A percentile compares a stretch with the other conserved stretches of the same genome.
phyloP scores from a whole-genome alignment of 1,140 invertebrate species.

The Halictus rubicundus region DNA sequence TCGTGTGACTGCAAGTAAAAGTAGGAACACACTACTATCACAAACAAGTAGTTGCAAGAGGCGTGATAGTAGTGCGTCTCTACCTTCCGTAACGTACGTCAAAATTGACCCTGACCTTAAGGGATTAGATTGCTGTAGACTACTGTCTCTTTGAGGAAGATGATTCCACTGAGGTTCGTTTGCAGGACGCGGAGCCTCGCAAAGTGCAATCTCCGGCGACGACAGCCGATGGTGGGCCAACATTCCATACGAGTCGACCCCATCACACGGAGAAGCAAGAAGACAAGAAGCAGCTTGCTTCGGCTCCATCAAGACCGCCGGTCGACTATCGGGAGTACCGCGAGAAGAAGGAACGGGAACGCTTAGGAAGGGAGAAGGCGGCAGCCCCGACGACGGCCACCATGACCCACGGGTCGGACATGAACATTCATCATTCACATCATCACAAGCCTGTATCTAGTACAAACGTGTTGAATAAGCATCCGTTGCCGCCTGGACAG shows the following conservation, averaged over 20 bases:
- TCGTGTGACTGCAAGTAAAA: no score
- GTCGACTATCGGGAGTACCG: constrained; percentile 80
- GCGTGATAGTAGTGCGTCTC: no score
- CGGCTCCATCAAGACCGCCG: constrained; percentile 56
- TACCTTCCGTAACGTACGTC: no score
- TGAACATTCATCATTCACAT: constrained; percentile 71
- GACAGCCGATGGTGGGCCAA: constrained; percentile 63
- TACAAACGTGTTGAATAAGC: constrained; percentile 62
- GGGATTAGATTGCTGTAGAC: no score
- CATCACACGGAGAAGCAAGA: constrained; percentile 68
- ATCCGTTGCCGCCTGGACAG: constrained; percentile 65
- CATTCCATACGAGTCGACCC: constrained; percentile 68
- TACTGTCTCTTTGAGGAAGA: no score
- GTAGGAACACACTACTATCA: no score
- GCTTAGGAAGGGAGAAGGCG: constrained; percentile 71
- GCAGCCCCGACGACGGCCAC: constrained; percentile 12
- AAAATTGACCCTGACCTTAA: no score
- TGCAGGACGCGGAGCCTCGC: constrained; percentile 76
- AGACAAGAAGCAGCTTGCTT: constrained; percentile 69
- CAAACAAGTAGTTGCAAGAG: no score
- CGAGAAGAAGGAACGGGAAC: constrained; percentile 81
- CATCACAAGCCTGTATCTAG: constrained; percentile 66
- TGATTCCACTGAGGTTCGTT: background rate
- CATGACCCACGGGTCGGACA: constrained; percentile 49
- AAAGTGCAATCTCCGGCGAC: constrained; percentile 73